These are phyloP conservation scores for Dicyrtomina minuta DNA, from an alignment of 2,888 invertebrate species.

Conservation along the genomic window DNA sequence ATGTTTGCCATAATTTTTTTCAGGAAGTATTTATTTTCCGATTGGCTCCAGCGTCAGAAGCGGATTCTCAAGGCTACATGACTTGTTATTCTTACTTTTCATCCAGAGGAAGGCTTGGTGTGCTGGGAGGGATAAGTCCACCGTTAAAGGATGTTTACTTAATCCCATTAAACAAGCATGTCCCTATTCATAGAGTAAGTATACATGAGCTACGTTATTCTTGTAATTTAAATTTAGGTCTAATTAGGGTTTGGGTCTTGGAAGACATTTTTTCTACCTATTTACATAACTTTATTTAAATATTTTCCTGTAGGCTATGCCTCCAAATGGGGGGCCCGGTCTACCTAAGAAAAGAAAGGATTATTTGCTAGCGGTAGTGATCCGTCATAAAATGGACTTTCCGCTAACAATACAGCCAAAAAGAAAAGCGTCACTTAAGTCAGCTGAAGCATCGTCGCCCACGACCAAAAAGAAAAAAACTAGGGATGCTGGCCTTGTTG, in stretches of 20 bases:
- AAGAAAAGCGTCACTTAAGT: slow-evolving; percentile 31
- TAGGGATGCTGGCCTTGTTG: not conserved
- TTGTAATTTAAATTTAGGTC: too few relatives aligned
- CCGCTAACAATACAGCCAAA: slow-evolving; percentile 25
- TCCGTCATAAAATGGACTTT: slow-evolving; percentile 34
- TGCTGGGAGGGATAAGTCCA: slow-evolving; percentile 72
- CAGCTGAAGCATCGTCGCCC: not conserved
- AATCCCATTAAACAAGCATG: slow-evolving; percentile 76
- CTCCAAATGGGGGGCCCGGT: slow-evolving; percentile 73
- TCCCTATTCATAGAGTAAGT: slow-evolving; percentile 67
- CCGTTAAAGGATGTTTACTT: slow-evolving; percentile 92
- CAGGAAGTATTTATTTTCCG: slow-evolving; percentile 78
- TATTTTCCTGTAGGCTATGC: slow-evolving; percentile 56
- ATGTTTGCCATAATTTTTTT: slow-evolving; percentile 23
- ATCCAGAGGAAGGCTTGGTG: slow-evolving; percentile 68
- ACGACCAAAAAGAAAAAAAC: slow-evolving; percentile 38
- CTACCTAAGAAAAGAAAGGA: slow-evolving; percentile 48
- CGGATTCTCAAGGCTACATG: slow-evolving; percentile 80
- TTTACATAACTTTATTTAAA: not conserved
- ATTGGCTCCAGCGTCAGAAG: slow-evolving; percentile 76
- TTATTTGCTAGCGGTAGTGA: slow-evolving; percentile 51
- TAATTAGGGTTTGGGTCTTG: too few relatives aligned
- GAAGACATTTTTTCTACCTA: too few relatives aligned
- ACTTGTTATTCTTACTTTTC: slow-evolving; percentile 86
- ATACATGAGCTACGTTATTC: too few relatives aligned